A percentile compares a stretch with the other conserved stretches of the same genome.
Conservation (phyloP, 1,140 invertebrate species). For the Bombus ignitus region DNA sequence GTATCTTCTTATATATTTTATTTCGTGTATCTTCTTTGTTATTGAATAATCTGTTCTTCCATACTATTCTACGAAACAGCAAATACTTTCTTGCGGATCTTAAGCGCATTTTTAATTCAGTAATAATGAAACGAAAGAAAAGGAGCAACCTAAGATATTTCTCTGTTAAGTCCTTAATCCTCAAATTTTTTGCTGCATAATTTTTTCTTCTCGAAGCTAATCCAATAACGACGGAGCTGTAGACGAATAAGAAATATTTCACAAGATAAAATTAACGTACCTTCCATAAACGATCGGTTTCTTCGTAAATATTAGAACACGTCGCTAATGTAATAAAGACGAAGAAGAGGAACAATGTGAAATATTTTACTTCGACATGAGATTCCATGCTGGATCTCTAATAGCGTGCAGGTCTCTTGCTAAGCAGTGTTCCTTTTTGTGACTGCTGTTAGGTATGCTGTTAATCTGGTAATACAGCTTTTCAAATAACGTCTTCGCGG, state of each 20-base stretch:
- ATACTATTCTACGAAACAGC: too few relatives aligned
- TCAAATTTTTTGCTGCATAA: too few relatives aligned
- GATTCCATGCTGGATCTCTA: too few relatives aligned
- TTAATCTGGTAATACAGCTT: conserved; percentile 9
- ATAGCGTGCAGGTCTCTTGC: neutral
- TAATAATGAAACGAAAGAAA: neutral
- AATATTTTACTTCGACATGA: neutral
- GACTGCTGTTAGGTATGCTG: neutral
- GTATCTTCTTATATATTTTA: too few relatives aligned
- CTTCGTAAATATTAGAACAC: neutral
- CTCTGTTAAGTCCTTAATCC: neutral
- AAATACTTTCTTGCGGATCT: too few relatives aligned
- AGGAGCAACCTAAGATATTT: neutral
- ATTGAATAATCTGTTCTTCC: too few relatives aligned
- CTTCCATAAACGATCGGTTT: neutral
- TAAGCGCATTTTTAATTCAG: too few relatives aligned
- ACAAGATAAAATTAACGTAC: neutral
- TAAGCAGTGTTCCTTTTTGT: neutral
- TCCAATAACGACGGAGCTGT: neutral
- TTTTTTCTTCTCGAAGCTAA: too few relatives aligned
- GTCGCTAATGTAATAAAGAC: neutral
- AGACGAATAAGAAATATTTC: neutral
- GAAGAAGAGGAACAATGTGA: neutral
- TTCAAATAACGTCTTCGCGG: neutral
- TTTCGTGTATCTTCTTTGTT: too few relatives aligned